Percentiles rank a stretch among this genome's conserved stretches.
Conservation (phyloP, 2,888 invertebrate genomes). For the Elmis aenea region DNA sequence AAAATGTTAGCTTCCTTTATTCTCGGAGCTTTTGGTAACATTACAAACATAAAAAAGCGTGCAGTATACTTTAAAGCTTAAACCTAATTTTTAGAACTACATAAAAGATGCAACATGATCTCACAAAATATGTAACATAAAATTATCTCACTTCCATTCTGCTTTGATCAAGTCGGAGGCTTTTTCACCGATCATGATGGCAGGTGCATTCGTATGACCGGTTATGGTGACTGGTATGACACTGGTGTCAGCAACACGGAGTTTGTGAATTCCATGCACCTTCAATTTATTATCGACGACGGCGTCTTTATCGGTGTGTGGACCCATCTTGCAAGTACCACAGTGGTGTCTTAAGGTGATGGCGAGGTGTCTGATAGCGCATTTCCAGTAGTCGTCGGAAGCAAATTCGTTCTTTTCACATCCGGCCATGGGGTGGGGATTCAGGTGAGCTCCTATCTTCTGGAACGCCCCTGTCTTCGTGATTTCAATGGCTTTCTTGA, state of each 20-base stretch:
- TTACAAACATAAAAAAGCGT: no score
- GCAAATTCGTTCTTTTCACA: slow-evolving; percentile 52
- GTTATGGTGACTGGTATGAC: neutral
- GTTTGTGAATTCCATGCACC: slow-evolving; percentile 47
- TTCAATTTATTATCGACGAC: slow-evolving; percentile 53
- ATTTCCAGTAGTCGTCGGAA: slow-evolving; percentile 64
- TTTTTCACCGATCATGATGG: slow-evolving; percentile 1
- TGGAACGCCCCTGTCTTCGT: slow-evolving; percentile 46
- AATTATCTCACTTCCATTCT: slow-evolving; percentile 1
- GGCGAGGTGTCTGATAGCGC: slow-evolving; percentile 55
- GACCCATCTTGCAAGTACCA: slow-evolving; percentile 66
- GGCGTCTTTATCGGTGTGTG: slow-evolving; percentile 34
- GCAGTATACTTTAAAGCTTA: no score
- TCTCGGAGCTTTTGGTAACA: no score
- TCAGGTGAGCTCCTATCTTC: slow-evolving; percentile 56
- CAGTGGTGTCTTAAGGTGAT: slow-evolving; percentile 64
- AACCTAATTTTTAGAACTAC: no score
- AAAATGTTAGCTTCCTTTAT: no score
- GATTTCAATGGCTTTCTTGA: slow-evolving; percentile 47
- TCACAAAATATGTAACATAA: no score
- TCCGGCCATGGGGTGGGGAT: slow-evolving; percentile 52
- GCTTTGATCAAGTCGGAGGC: neutral
- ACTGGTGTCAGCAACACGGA: neutral
- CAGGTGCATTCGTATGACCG: neutral
- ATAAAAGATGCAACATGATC: no score